A percentile compares a stretch with the other conserved stretches of the same genome.
Evolutionary conservation across 1,140 invertebrate genomes (phyloP).

Genomic region (Goniozus legneri): DNA sequence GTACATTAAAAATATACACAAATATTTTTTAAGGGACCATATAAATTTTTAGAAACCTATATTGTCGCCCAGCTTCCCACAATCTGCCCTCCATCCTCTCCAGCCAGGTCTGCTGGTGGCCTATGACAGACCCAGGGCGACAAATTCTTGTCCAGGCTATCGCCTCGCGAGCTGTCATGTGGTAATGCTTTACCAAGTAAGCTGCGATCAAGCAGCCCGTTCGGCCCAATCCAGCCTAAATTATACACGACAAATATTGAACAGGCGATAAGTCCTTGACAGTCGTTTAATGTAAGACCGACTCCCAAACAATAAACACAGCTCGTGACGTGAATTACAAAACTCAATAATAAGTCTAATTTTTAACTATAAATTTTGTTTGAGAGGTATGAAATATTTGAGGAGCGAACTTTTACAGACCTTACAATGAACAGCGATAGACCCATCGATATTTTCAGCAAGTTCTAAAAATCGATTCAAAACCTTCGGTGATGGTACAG

Average conservation of each 20-base stretch:
- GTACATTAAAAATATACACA: too few species aligned
- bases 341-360: too few species aligned
- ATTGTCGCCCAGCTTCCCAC: constrained; percentile 49
- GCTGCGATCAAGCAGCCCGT: constrained; percentile 80
- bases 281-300: too few species aligned
- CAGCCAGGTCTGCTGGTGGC: constrained; percentile 77
- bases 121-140: constrained; percentile 79
- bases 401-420: too few species aligned
- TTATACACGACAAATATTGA: too few species aligned
- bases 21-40: neutral
- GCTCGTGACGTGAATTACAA: too few species aligned
- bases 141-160: constrained; percentile 83
- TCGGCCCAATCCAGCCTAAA: constrained; percentile 77
- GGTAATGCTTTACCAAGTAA: constrained; percentile 82
- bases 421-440: constrained; percentile 82
- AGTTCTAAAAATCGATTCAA: constrained; percentile 71
- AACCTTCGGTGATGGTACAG: constrained; percentile 67
- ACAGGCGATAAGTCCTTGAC: neutral
- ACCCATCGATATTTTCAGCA: constrained; percentile 67
- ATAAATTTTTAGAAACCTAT: constrained; percentile 40
- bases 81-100: constrained; percentile 57
- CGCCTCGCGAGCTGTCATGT: constrained; percentile 74
- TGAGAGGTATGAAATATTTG: too few species aligned
- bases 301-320: too few species aligned
- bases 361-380: too few species aligned